phyloP scores from a whole-genome alignment of 2,888 invertebrate genomes.

The Ashinkailepas kermadecensis region DNA sequence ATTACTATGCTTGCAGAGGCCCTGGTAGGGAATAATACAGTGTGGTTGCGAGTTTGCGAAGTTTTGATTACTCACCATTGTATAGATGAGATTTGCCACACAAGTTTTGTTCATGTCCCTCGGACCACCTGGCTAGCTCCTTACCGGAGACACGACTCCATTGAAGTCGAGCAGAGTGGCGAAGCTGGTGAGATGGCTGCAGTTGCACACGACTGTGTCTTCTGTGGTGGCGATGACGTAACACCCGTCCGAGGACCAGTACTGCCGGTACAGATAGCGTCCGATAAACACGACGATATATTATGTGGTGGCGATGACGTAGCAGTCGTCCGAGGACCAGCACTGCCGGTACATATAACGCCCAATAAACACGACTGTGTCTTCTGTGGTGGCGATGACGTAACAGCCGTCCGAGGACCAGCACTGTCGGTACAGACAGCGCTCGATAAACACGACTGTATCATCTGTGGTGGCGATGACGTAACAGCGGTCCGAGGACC shows the following conservation, averaged over 20 bases:
- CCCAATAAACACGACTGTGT: constrained; percentile 18
- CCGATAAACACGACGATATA: constrained; percentile 21
- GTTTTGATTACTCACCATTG: too few relatives aligned
- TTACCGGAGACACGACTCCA: too few relatives aligned
- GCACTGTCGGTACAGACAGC: neutral
- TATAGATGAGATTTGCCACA: too few relatives aligned
- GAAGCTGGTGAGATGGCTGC: constrained; percentile 32
- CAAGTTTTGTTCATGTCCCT: too few relatives aligned
- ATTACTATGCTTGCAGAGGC: too few relatives aligned
- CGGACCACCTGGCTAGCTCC: too few relatives aligned
- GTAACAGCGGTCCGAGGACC: constrained; percentile 30
- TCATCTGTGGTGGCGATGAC: constrained; percentile 23
- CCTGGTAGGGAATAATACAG: too few relatives aligned
- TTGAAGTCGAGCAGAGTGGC: constrained; percentile 31
- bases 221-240: constrained; percentile 22
- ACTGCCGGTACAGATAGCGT: neutral
- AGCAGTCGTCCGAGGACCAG: constrained; percentile 31
- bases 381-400: constrained; percentile 21
- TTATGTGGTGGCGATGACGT: constrained; percentile 22
- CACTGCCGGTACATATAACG: neutral
- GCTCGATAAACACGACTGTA: constrained; percentile 16
- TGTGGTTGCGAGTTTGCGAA: too few relatives aligned
- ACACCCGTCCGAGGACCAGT: constrained; percentile 31
- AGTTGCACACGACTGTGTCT: constrained; percentile 27
- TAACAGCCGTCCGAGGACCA: constrained; percentile 31